A percentile compares a stretch with the other conserved stretches of the same genome.
phyloP scores from a whole-genome alignment of 2,888 invertebrate genomes.

The Psylliodes chrysocephalus region DNA sequence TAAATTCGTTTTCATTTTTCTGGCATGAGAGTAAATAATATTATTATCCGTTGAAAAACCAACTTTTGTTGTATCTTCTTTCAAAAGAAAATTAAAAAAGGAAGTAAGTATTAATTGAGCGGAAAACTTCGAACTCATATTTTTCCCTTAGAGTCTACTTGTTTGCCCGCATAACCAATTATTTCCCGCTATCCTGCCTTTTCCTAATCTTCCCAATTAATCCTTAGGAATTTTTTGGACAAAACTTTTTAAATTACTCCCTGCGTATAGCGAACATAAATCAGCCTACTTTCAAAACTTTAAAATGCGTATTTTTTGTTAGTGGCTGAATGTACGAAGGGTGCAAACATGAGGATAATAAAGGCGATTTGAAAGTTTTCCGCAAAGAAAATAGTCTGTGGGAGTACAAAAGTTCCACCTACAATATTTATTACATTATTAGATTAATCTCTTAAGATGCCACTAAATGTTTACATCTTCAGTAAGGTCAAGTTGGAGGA shows the following conservation, averaged over 20 bases:
- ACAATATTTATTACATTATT: no score
- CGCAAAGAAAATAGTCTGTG: not conserved
- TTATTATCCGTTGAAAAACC: no score
- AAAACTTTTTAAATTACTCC: constrained; percentile 13
- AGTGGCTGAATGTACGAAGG: not conserved
- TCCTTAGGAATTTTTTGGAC: constrained; percentile 10
- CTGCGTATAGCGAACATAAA: not conserved
- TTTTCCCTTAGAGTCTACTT: not conserved
- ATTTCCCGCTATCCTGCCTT: constrained; percentile 7
- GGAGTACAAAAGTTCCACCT: no score
- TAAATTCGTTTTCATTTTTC: no score
- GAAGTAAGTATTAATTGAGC: constrained; percentile 4
- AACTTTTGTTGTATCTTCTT: no score
- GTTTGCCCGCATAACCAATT: not conserved
- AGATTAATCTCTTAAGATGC: no score
- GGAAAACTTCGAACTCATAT: constrained; percentile 1
- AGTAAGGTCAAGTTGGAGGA: no score
- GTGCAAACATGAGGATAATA: constrained; percentile 7
- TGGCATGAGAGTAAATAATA: no score
- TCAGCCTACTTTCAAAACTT: constrained; percentile 11
- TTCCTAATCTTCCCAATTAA: constrained; percentile 15
- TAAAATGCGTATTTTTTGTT: constrained; percentile 6
- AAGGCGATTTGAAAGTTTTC: not conserved
- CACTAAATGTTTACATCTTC: no score
- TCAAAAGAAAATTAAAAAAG: not conserved